Evolutionary conservation across 2,888 invertebrate species (phyloP).

Genomic region (Argyra leucocephala): DNA sequence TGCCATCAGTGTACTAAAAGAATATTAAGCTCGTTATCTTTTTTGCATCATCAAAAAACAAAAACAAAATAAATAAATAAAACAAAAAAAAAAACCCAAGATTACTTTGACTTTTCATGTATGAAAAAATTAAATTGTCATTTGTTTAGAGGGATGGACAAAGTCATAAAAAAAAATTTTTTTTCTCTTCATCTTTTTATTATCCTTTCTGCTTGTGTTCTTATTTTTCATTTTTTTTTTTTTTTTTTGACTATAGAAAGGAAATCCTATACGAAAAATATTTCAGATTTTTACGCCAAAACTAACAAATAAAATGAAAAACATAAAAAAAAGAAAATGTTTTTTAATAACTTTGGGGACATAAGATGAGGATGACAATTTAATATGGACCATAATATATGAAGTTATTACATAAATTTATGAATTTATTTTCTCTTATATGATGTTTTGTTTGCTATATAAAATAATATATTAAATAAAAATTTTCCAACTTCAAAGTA

Average conservation of each 20-base stretch:
- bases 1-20: neutral
- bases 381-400: neutral
- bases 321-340: neutral
- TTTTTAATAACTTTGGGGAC: neutral
- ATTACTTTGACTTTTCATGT: slow-evolving; percentile 6
- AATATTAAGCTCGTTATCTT: neutral
- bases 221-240: neutral
- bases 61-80: too few species aligned
- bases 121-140: slow-evolving; percentile 4
- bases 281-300: slow-evolving; percentile 6
- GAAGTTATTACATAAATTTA: slow-evolving; percentile 4
- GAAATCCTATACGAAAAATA: neutral
- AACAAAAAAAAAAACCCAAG: too few species aligned
- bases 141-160: neutral
- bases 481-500: neutral
- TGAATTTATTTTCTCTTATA: neutral
- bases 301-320: neutral
- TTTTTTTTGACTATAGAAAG: neutral
- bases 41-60: slow-evolving; percentile 4
- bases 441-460: neutral
- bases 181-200: neutral
- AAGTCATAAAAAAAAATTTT: neutral
- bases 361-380: neutral
- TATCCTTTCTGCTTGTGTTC: neutral
- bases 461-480: too few species aligned